Evolutionary conservation across 2,797 vertebrate species (phyloP).

Genomic region (Acropternis orthonyx): DNA sequence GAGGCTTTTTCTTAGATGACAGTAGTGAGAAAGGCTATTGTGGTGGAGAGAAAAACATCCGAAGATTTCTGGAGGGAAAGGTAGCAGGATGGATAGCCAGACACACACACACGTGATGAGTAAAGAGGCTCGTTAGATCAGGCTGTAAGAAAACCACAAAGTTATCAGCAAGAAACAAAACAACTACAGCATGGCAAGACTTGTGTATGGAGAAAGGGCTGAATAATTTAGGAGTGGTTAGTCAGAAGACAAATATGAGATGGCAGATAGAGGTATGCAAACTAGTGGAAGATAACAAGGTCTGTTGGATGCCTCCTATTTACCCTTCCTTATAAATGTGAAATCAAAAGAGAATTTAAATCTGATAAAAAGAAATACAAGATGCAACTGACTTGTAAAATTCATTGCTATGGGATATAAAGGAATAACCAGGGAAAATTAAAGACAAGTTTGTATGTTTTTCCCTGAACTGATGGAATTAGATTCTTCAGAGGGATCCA

Average conservation of each 20-base stretch:
- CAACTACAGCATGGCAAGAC: background rate
- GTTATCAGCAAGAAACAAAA: background rate
- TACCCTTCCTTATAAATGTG: background rate
- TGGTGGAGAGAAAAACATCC: background rate
- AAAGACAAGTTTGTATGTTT: background rate
- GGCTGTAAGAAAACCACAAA: background rate
- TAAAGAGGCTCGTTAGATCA: background rate
- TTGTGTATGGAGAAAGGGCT: background rate
- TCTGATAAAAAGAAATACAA: slow-evolving; percentile 2
- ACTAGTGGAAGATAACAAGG: background rate
- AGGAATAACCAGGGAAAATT: background rate
- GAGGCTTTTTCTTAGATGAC: background rate
- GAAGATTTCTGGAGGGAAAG: background rate
- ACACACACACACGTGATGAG: background rate
- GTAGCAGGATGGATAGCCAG: background rate
- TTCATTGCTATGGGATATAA: background rate
- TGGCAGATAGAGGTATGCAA: slow-evolving; percentile 14
- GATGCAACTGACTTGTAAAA: slow-evolving; percentile 4
- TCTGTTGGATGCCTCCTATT: slow-evolving; percentile 27
- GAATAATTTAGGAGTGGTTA: slow-evolving; percentile 38
- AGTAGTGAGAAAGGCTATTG: background rate
- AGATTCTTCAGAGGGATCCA: background rate
- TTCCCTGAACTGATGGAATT: background rate
- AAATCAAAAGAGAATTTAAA: slow-evolving; percentile 44
- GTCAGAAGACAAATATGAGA: slow-evolving; percentile 22